Evolutionary conservation across 2,797 vertebrate genomes (phyloP), one percentile per base, ranked within the genome.

Genomic region (Echeneis naucrates): DNA sequence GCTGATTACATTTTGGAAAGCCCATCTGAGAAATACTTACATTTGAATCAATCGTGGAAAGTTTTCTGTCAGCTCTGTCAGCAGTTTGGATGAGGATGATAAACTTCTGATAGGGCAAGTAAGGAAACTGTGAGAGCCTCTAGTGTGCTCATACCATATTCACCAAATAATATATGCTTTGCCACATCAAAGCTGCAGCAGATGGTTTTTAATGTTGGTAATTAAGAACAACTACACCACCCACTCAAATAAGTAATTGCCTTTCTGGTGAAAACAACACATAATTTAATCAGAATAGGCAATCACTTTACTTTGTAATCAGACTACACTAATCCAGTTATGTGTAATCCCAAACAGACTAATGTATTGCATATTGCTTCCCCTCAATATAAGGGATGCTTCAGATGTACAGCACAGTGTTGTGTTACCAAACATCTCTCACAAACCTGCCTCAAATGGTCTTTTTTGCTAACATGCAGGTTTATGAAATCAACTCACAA

Each of bases 1-100:
- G 44, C 24, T 77, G 55, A 86, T 78, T 69, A 66, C 44, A 75
- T 27, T 57, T 21, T 55, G 71, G 26, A 24, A 19, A 14, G 21
- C 19, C 26, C 52, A 48, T 52, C 56, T 32, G 27, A 69, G 42
- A 66, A 50, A 57, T 2, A 47, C 21, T 66, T 42, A 2, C 27
- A 50, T 53, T 71, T 64, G 44, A 56, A 80, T 45, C 64, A 58
- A 51, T 42, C 10, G 27, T 59, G 26, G 4, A 37, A 33, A 53
- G 16, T 17, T 13, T 5, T 35, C 12, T 30, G 23, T 14, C n/a
- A n/a, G n/a, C n/a, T n/a, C 51, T 56, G 37, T 13, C 47, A 35
- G 35, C 10, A 23, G 27, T 40, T 66, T 7, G 30, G 68, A 12
- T 35, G 38, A 35, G n/a, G 19, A 24, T 7, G 13, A 37, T 40